Conservation (phyloP, 2,797 vertebrate species). For the Enteromius argenteus region DNA sequence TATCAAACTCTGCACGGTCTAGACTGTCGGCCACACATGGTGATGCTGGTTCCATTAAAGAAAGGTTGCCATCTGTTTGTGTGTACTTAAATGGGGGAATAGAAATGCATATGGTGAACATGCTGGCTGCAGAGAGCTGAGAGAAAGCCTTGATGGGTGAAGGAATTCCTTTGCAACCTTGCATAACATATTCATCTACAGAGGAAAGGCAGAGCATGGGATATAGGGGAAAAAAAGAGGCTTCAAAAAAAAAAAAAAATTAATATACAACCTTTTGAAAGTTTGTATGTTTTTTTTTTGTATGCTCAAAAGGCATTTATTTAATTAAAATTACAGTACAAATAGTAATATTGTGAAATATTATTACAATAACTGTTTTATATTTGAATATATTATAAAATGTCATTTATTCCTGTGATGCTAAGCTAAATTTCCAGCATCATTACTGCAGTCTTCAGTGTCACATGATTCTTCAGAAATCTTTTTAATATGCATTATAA, state of each 20-base stretch:
- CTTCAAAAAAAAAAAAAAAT: background rate
- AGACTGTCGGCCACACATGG: conserved; percentile 79
- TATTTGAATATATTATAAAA: background rate
- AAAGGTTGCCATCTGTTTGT: conserved; percentile 66
- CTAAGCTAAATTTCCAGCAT: background rate
- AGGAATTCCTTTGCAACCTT: conserved; percentile 57
- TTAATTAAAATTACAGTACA: background rate
- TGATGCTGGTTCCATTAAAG: conserved; percentile 67
- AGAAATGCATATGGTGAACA: conserved; percentile 71
- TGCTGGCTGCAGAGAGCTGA: conserved; percentile 69
- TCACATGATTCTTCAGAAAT: background rate
- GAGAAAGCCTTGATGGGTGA: conserved; percentile 63
- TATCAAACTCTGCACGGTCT: conserved; percentile 70
- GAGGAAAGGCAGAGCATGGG: conserved; percentile 71
- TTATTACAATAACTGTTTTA: background rate
- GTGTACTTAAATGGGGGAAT: conserved; percentile 67
- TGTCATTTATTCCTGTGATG: background rate
- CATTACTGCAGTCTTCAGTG: background rate
- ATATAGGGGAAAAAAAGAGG: background rate
- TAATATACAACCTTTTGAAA: background rate
- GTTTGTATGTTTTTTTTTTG: background rate
- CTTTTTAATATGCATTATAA: too few species aligned
- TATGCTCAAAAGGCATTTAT: background rate
- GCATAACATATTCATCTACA: conserved; percentile 70
- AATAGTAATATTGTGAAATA: background rate